phyloP scores from a whole-genome alignment of 2,888 invertebrate genomes.

The Eristalis tenax region DNA sequence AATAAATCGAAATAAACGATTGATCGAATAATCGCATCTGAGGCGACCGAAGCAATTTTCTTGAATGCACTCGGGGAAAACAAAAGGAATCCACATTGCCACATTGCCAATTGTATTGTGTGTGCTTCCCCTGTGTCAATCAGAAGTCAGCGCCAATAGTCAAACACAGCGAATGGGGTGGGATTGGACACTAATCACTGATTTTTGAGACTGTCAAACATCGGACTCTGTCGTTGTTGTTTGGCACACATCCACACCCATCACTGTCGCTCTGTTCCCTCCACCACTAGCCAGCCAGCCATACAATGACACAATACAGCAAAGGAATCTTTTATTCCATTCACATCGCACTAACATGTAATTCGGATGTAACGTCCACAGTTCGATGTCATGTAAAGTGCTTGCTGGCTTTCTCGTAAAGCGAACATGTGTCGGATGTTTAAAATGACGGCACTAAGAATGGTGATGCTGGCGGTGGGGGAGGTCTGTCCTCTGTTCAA shows the following conservation, averaged over 20 bases:
- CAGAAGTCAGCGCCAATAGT: conserved; percentile 44
- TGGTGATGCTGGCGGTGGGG: conserved; percentile 10
- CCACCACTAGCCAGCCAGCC: background rate
- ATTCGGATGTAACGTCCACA: conserved; percentile 60
- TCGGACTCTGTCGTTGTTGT: background rate
- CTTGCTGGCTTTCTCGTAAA: conserved; percentile 43
- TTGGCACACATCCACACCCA: conserved; percentile 28
- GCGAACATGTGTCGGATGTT: conserved; percentile 65
- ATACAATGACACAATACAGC: conserved; percentile 50
- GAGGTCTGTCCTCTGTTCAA: conserved; percentile 7
- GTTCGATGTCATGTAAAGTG: conserved; percentile 62
- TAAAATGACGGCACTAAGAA: conserved; percentile 28
- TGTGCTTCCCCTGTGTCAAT: conserved; percentile 19
- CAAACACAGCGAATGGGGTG: conserved; percentile 20
- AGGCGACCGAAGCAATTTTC: conserved; percentile 40
- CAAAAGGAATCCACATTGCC: conserved; percentile 11
- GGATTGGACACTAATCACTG: conserved; percentile 57
- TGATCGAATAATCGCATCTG: conserved; percentile 55
- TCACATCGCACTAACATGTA: conserved; percentile 59
- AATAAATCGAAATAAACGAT: conserved; percentile 63
- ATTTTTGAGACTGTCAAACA: conserved; percentile 62
- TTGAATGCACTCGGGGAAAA: conserved; percentile 26
- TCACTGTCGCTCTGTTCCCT: conserved; percentile 1
- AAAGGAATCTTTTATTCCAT: conserved; percentile 64
- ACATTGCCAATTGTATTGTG: conserved; percentile 35